Base-by-base conservation (phyloP, 2,888 invertebrate genomes). In the Sthenelais limicola region DNA sequence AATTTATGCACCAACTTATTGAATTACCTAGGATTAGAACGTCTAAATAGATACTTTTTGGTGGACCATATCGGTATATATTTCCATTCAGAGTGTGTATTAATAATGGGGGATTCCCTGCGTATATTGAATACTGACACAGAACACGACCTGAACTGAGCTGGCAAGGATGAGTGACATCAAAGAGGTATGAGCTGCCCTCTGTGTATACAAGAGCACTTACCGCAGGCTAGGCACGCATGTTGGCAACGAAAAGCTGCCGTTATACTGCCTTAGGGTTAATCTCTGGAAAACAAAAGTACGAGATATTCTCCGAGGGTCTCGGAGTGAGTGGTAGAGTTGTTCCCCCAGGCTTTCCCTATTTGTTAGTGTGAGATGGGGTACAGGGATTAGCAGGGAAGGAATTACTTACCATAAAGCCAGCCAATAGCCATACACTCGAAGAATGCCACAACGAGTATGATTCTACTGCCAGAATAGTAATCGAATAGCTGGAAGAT, bases 361-460 rank as follows among this genome's bases (percentile, higher is more conserved):
- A 18, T 12, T 38, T 35, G 62, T 62, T 62, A 62, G 62, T 62
- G 38, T 62, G 21, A 38, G 62, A 24, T 62, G 38, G 38, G 62
- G 43, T 21, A 35, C 35, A 5, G 18, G 9, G 43, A 43, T 9
- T 9, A 43, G 9, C 15, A 43, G 21, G 51, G 38, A 35, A n/a
- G 1, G 21, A 5, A 1, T 7, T n/a, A 12, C 73, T 77, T 80
- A 83, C 94, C 94, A 84, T 95, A 95, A 66, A 93, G 91, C 92
- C 94, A 94, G 3, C 93, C 92, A 32, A 95, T 92, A 4, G 93
- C 90, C 72, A 94, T 90, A 82, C 93, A 93, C 86, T 95, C 94
- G 82, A 91, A 91, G 81, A 91, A 90, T 80, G 91, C 91, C 69
- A 92, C 89, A 26, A 92, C 85, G 12, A 92, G 85, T 56, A 91